These are phyloP conservation scores for Chydorus sphaericus DNA, from an alignment of 2,888 invertebrate genomes.

Conservation along the genomic window DNA sequence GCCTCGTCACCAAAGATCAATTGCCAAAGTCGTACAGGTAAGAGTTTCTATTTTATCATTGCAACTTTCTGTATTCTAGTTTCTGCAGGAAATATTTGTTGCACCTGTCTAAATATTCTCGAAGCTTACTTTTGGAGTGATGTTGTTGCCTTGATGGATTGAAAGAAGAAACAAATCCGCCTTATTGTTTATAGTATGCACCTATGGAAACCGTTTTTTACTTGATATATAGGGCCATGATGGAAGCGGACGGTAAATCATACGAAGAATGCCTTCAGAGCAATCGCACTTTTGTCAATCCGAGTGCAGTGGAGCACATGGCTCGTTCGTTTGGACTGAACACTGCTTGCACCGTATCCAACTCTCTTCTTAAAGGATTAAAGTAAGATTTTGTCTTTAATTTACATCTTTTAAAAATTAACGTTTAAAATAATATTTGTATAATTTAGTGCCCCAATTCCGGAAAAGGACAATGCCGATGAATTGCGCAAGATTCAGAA, in stretches of 20 bases:
- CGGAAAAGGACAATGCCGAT: constrained; percentile 62
- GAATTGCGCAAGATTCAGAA: constrained; percentile 79
- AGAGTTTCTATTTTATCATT: constrained; percentile 6
- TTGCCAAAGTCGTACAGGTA: constrained; percentile 29
- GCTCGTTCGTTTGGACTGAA: constrained; percentile 7
- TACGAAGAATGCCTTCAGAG: constrained; percentile 12
- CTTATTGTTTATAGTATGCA: no score
- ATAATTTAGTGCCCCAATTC: constrained; percentile 49
- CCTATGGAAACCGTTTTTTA: no score
- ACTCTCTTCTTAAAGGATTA: constrained; percentile 51
- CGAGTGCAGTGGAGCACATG: constrained; percentile 9
- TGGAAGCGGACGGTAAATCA: constrained; percentile 3
- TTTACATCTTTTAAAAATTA: neutral
- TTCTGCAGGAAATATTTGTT: neutral
- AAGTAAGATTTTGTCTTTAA: constrained; percentile 36
- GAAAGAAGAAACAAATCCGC: no score
- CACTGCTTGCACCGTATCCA: constrained; percentile 37
- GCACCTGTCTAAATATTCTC: no score
- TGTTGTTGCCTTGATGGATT: neutral
- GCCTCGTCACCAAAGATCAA: constrained; percentile 48
- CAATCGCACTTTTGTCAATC: constrained; percentile 7
- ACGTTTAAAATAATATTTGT: neutral
- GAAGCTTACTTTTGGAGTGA: no score
- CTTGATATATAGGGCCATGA: constrained; percentile 7
- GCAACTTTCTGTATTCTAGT: neutral